These are phyloP conservation scores for Eumaeus atala DNA, from an alignment of 1,140 invertebrate genomes.

Conservation along the genomic window DNA sequence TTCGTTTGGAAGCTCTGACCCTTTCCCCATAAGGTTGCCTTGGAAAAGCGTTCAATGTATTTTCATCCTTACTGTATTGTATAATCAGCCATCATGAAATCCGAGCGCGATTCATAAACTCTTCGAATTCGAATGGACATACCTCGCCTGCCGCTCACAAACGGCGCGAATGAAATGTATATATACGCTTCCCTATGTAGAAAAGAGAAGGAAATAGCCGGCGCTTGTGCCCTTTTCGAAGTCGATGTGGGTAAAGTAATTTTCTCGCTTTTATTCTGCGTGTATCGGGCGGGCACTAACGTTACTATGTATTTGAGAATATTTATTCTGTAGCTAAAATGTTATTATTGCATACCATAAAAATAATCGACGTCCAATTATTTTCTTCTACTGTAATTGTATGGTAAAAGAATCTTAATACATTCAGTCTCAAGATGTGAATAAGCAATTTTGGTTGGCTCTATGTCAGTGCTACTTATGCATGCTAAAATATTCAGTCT, in stretches of 20 bases:
- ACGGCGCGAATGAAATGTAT: slow-evolving; percentile 31
- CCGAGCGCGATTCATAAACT: slow-evolving; percentile 50
- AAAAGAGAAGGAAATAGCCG: slow-evolving; percentile 38
- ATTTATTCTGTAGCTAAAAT: slow-evolving; percentile 35
- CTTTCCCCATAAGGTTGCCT: slow-evolving; percentile 32
- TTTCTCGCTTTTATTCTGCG: slow-evolving; percentile 61
- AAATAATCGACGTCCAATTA: slow-evolving; percentile 35
- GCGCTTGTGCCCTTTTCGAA: slow-evolving; percentile 39
- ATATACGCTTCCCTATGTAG: slow-evolving; percentile 18
- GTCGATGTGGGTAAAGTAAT: slow-evolving; percentile 46
- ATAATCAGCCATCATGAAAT: slow-evolving; percentile 70
- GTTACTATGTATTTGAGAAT: slow-evolving; percentile 48
- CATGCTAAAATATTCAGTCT: slow-evolving; percentile 10
- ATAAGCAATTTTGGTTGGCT: too few species aligned
- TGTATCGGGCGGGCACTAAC: slow-evolving; percentile 29
- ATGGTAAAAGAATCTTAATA: slow-evolving; percentile 8
- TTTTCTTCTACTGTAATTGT: slow-evolving; percentile 20
- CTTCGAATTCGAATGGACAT: slow-evolving; percentile 43
- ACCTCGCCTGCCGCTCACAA: slow-evolving; percentile 40
- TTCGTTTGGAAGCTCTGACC: slow-evolving; percentile 35
- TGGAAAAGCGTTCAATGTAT: slow-evolving; percentile 49
- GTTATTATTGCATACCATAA: slow-evolving; percentile 33
- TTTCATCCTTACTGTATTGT: slow-evolving; percentile 55
- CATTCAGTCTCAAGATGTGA: too few species aligned
- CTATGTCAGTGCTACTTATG: neutral